These are phyloP conservation scores for Penaeus monodon DNA, from an alignment of 2,888 invertebrate species.

Conservation along the genomic window DNA sequence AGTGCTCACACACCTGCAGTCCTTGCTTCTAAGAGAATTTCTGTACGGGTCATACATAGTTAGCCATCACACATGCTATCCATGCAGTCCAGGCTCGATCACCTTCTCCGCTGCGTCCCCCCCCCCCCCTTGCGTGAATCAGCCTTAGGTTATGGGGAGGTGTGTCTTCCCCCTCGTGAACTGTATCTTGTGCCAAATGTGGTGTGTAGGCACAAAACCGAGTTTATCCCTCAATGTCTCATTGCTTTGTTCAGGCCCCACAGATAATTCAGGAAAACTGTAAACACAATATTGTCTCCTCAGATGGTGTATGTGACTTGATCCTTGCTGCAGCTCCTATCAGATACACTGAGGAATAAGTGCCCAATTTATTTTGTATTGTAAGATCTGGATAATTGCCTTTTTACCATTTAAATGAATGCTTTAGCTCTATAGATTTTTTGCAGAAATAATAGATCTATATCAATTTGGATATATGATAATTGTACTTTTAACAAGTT, in stretches of 20 bases:
- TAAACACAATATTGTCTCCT: conserved; percentile 53
- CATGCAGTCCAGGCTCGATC: conserved; percentile 30
- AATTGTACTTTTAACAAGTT: conserved; percentile 4
- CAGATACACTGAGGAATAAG: conserved; percentile 18
- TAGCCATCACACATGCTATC: conserved; percentile 34
- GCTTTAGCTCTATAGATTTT: conserved; percentile 8
- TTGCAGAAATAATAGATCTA: conserved; percentile 23
- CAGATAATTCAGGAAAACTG: conserved; percentile 55
- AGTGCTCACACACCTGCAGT: conserved; percentile 29
- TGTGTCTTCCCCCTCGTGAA: conserved; percentile 33
- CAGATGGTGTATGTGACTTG: conserved; percentile 23
- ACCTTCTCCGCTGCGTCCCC: conserved; percentile 34
- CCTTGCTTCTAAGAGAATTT: conserved; percentile 44
- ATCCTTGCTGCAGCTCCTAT: conserved; percentile 23
- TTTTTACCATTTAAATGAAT: conserved; percentile 7
- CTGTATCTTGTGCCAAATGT: conserved; percentile 60
- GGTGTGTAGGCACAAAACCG: conserved; percentile 57
- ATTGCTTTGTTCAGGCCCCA: conserved; percentile 52
- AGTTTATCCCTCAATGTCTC: conserved; percentile 34
- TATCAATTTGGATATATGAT: conserved; percentile 16
- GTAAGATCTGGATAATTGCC: conserved; percentile 8
- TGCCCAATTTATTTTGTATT: conserved; percentile 26
- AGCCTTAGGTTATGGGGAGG: conserved; percentile 41
- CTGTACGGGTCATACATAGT: conserved; percentile 60
- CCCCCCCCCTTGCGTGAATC: conserved; percentile 43